Evolutionary conservation across 2,797 vertebrate genomes (phyloP), one percentile per base, ranked within the genome.

Genomic region (Emys orbicularis): DNA sequence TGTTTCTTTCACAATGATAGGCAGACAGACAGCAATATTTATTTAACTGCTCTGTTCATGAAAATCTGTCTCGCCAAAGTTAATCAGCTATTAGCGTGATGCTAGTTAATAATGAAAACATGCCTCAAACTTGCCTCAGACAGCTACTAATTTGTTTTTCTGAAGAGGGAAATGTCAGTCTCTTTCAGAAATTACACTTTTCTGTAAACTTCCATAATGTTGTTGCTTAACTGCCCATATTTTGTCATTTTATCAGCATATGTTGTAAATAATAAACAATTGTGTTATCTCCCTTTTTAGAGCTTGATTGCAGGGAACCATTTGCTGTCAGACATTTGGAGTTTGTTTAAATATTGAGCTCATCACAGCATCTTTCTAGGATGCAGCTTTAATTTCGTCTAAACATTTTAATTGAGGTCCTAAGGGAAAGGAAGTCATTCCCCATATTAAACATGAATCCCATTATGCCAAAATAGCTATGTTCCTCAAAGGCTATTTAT

Each of bases 371-470:
- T 92, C 90, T 96, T 96, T 89, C 94, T 92, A 83, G 96, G 94
- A 94, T 96, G 92, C 90, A 83, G 87, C 54, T 96, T 94, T 96
- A 96, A 96, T 97, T 97, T 92, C 86, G 88, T 93, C 95, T 94
- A 96, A 97, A 95, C 93, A 95, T 91, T 97, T 98, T 97, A 98
- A 98, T 97, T 96, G 96, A 5, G 0, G 84, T 97, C 95, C 94
- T 94, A 92, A 87, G 95, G 91, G 93, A 97, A 95, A 41, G 56
- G 93, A 97, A 97, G 85, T 94, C 92, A 88, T 97, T 95, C 89
- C 88, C 93, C 90, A 3, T 84, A 94, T 97, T 95, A 97, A 97
- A 95, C 89, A 98, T 96, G 93, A 97, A 97, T 97, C 80, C 95
- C 94, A 97, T 97, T 97, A 97, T 95, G 77, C 90, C 93, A 94